phyloP scores from a whole-genome alignment of 2,113 vertebrate species.

The Apteryx mantelli region DNA sequence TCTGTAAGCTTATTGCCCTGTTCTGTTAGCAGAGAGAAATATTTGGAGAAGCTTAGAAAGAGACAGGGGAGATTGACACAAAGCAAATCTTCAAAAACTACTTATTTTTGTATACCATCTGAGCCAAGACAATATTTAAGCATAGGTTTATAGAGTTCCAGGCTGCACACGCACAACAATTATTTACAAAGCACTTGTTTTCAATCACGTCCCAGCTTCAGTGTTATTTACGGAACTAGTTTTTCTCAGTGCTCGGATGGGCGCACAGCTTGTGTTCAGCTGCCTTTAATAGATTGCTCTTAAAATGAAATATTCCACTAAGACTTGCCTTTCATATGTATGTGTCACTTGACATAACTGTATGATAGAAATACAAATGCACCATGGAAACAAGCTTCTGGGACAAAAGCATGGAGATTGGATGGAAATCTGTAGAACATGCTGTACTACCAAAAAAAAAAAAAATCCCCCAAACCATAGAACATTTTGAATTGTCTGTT shows the following conservation, averaged over 20 bases:
- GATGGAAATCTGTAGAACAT: background rate
- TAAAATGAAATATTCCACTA: background rate
- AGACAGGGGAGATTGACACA: background rate
- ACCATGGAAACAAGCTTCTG: background rate
- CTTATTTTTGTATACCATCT: background rate
- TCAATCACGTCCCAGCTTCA: background rate
- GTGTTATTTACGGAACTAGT: background rate
- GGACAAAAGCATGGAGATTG: background rate
- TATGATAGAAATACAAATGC: rapidly evolving
- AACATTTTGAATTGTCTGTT: background rate
- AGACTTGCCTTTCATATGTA: background rate
- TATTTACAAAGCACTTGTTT: background rate
- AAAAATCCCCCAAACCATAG: background rate
- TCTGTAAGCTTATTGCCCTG: background rate
- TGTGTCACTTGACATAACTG: background rate
- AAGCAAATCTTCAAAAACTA: background rate
- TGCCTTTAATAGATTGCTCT: background rate
- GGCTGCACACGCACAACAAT: background rate
- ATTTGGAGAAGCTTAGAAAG: background rate
- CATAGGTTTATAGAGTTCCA: background rate
- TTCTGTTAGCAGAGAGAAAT: background rate
- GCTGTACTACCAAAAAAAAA: background rate
- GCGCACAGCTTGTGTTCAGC: background rate
- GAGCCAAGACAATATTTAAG: background rate
- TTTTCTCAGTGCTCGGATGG: rapidly evolving